Evolutionary conservation across 2,888 invertebrate species (phyloP).

Genomic region (Idaea aversata): DNA sequence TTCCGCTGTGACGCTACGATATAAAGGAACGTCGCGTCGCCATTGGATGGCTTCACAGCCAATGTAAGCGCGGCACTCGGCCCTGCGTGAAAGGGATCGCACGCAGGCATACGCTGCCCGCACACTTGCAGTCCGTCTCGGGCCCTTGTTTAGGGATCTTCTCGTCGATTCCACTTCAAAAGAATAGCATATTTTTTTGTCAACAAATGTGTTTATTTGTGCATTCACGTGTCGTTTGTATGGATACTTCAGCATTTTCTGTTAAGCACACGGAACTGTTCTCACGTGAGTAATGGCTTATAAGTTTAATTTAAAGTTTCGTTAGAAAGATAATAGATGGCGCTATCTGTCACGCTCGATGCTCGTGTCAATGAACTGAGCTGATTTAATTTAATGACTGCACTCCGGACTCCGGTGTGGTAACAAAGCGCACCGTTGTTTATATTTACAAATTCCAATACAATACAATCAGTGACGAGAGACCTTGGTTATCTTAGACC

Average conservation of each 20-base stretch:
- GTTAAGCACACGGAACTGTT: conserved; percentile 41
- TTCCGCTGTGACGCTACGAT: conserved; percentile 46
- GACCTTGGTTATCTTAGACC: conserved; percentile 1
- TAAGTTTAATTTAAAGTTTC: conserved; percentile 41
- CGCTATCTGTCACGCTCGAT: conserved; percentile 53
- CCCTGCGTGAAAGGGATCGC: conserved; percentile 70
- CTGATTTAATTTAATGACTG: conserved; percentile 36
- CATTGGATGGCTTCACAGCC: conserved; percentile 57
- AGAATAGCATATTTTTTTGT: conserved; percentile 44
- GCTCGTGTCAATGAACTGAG: conserved; percentile 65
- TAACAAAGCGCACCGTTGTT: conserved; percentile 32
- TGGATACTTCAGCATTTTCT: conserved; percentile 44
- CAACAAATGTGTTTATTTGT: conserved; percentile 56
- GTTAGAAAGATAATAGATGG: conserved; percentile 57
- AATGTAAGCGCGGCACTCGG: conserved; percentile 52
- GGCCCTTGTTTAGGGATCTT: conserved; percentile 67
- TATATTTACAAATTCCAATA: neutral
- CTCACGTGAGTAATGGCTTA: conserved; percentile 64
- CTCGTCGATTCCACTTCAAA: conserved; percentile 50
- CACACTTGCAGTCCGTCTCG: conserved; percentile 59
- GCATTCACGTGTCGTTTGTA: conserved; percentile 46
- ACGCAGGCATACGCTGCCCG: conserved; percentile 24
- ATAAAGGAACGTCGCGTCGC: conserved; percentile 39
- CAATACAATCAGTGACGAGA: neutral
- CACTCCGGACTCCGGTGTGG: neutral